These are phyloP conservation scores for Cydia fagiglandana DNA, from an alignment of 1,140 invertebrate species.

Conservation along the genomic window DNA sequence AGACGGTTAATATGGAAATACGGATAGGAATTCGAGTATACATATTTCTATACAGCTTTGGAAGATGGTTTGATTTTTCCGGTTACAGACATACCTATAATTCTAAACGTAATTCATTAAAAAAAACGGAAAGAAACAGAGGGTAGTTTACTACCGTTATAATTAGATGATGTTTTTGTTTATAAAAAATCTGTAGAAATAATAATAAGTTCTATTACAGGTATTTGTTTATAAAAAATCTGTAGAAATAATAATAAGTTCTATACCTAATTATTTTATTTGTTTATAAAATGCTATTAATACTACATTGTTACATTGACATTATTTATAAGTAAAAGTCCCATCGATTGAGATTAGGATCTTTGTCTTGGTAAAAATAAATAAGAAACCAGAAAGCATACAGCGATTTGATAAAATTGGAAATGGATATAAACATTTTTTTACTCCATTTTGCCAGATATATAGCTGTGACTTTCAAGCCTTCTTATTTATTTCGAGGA, in stretches of 20 bases:
- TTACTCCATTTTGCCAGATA: too few species aligned
- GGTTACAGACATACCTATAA: neutral
- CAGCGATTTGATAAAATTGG: too few species aligned
- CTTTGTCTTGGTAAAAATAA: neutral
- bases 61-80: neutral
- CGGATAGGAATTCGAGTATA: neutral
- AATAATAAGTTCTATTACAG: neutral
- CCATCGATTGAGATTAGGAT: neutral
- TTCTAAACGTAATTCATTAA: neutral
- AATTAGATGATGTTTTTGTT: neutral
- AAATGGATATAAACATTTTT: too few species aligned
- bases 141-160: neutral
- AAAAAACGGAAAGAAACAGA: neutral
- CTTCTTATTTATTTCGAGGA: too few species aligned
- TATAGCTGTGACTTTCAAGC: too few species aligned
- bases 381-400: neutral
- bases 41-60: slow-evolving; percentile 3
- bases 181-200: neutral
- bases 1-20: slow-evolving; percentile 13
- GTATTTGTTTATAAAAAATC: neutral
- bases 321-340: neutral
- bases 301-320: neutral
- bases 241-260: neutral
- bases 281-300: neutral
- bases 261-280: neutral